phyloP scores from a whole-genome alignment of 2,797 vertebrate species.

The Melopsittacus undulatus region DNA sequence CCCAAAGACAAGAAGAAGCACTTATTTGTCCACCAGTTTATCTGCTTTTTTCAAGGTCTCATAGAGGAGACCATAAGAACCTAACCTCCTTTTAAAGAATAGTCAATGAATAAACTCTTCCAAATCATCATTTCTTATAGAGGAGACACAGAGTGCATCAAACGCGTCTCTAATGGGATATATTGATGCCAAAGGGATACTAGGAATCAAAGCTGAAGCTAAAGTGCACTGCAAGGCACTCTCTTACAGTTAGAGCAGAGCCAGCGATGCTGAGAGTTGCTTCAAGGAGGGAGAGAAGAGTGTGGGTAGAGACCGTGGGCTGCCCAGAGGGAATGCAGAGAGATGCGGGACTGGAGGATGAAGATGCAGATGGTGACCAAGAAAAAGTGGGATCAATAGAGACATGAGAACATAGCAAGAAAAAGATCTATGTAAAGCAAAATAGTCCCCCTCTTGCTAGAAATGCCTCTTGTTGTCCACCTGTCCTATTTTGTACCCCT shows the following conservation, averaged over 20 bases:
- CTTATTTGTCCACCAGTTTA: background rate
- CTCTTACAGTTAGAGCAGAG: background rate
- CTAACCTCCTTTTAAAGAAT: background rate
- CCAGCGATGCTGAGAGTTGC: background rate
- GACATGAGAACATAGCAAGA: background rate
- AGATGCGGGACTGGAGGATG: background rate
- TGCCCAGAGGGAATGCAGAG: background rate
- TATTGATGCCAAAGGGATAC: background rate
- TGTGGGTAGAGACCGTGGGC: background rate
- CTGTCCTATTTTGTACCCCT: rapidly evolving
- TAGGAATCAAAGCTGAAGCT: background rate
- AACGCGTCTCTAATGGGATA: background rate
- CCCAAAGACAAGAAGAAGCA: background rate
- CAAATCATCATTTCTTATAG: background rate
- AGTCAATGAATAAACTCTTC: background rate
- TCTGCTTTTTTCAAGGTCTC: background rate
- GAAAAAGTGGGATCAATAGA: background rate
- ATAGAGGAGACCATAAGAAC: background rate
- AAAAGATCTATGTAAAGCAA: background rate
- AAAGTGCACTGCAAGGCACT: background rate
- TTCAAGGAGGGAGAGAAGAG: background rate
- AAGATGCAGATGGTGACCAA: background rate
- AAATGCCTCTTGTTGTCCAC: background rate
- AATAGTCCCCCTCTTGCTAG: background rate
- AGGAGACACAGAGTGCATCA: background rate